Percentiles rank a stretch among this genome's conserved stretches.
Evolutionary conservation across 2,797 vertebrate species (phyloP).

Genomic region (Melopsittacus undulatus): DNA sequence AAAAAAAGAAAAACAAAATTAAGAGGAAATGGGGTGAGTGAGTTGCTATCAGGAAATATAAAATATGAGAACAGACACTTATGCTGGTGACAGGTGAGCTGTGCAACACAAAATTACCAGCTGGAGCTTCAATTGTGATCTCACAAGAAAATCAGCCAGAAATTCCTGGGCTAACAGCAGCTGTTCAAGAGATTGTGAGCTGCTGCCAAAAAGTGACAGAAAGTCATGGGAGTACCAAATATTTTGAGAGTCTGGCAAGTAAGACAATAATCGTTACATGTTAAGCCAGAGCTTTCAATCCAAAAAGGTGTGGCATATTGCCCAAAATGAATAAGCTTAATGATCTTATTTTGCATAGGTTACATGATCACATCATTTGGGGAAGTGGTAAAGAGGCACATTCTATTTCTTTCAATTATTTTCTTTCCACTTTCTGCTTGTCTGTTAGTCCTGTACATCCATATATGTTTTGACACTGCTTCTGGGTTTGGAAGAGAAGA

Average conservation of each 20-base stretch:
- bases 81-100: not conserved
- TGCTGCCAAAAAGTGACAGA: constrained; percentile 10
- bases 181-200: not conserved
- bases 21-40: not conserved
- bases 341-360: not conserved
- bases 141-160: constrained; percentile 9
- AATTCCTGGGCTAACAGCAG: constrained; percentile 17
- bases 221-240: not conserved
- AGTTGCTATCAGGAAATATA: not conserved
- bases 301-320: not conserved
- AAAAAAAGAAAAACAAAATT: not conserved
- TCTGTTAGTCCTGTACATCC: not conserved
- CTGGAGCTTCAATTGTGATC: not conserved
- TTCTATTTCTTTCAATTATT: not conserved
- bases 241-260: constrained; percentile 18
- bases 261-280: not conserved
- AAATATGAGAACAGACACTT: not conserved
- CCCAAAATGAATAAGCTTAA: not conserved
- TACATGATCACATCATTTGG: not conserved
- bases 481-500: not conserved
- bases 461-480: not conserved
- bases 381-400: not conserved
- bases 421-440: not conserved
- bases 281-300: not conserved
- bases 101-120: not conserved